Evolutionary conservation across 2,797 vertebrate species (phyloP), one percentile per base, ranked within the genome.

Genomic region (Carapus acus): DNA sequence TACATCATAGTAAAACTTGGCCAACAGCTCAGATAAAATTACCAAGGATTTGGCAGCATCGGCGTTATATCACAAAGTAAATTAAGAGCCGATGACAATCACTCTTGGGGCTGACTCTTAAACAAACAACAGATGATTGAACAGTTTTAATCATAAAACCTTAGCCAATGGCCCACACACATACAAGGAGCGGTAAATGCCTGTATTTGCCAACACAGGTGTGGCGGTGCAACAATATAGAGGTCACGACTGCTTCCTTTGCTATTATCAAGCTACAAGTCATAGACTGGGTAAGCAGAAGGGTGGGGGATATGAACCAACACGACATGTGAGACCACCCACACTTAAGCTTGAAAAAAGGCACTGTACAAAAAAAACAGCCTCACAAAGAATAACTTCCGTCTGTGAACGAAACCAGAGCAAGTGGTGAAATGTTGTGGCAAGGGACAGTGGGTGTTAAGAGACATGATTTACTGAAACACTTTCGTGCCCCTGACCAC

Each of bases 311-410:
- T 8, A 13, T 16, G 54, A 48, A 39, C 53, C 70, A 72, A 67
- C 66, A 67, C 58, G 42, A 19, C 58, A 72, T 62, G 27, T n/a
- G 27, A 39, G 80, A 82, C 79, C 81, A 82, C 80, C 79, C 77
- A 83, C 63, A 67, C 34, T 39, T 38, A 23, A 11, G 40, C 24
- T 43, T 21, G 47, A 56, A 67, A 57, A 60, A 67, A n/a, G n/a
- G n/a, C n/a, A n/a, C n/a, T n/a, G n/a, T n/a, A n/a, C n/a, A n/a
- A n/a, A n/a, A n/a, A n/a, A n/a, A n/a, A n/a, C n/a, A n/a, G n/a
- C n/a, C n/a, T 40, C 39, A 69, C 46, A 65, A 54, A 42, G 61
- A 61, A 67, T 23, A 41, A 65, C 54, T 55, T 62, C 22, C 46
- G n/a, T 55, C 52, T 49, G 40, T 19, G 33, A 44, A n/a, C 15